These are phyloP conservation scores for Echinarachnius parma DNA, from an alignment of 53 echinoderm and acorn worm genomes.

Conservation along the genomic window DNA sequence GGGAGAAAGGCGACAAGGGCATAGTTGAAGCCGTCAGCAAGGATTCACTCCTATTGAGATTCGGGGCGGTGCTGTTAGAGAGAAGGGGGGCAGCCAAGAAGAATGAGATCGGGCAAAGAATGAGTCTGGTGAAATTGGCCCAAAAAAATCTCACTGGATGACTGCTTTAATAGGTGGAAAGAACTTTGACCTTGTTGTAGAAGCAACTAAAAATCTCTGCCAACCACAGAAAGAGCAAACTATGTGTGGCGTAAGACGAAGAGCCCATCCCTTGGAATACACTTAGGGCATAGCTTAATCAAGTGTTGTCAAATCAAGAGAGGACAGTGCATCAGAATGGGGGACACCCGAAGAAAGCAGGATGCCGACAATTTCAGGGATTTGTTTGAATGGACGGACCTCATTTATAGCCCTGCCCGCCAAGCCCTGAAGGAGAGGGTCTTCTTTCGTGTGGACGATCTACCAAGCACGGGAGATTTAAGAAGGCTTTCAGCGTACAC, in stretches of 20 bases:
- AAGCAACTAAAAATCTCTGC: not conserved
- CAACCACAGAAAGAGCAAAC: not conserved
- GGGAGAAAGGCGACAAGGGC: not conserved
- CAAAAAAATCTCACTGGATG: not conserved
- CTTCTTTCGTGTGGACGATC: not conserved
- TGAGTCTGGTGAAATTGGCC: too few species aligned
- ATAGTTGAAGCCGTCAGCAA: not conserved
- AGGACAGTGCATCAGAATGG: not conserved
- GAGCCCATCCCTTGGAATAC: conserved; percentile 2
- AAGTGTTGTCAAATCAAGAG: conserved; percentile 15
- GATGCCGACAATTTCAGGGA: not conserved
- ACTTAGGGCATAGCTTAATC: not conserved
- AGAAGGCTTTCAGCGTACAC: too few species aligned
- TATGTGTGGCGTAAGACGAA: conserved; percentile 1
- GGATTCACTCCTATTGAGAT: not conserved
- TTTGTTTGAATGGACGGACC: conserved; percentile 23
- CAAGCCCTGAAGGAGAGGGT: conserved; percentile 4
- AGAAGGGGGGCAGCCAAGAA: not conserved
- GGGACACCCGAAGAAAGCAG: not conserved
- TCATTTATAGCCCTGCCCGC: not conserved
- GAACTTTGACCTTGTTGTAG: not conserved
- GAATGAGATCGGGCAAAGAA: not conserved
- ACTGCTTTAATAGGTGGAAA: not conserved
- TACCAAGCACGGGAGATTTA: not conserved
- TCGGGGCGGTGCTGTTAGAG: not conserved